Percentiles rank a stretch among this genome's conserved stretches.
Evolutionary conservation across 2,888 invertebrate species (phyloP).

Genomic region (Branchipolynoe longqiensis): DNA sequence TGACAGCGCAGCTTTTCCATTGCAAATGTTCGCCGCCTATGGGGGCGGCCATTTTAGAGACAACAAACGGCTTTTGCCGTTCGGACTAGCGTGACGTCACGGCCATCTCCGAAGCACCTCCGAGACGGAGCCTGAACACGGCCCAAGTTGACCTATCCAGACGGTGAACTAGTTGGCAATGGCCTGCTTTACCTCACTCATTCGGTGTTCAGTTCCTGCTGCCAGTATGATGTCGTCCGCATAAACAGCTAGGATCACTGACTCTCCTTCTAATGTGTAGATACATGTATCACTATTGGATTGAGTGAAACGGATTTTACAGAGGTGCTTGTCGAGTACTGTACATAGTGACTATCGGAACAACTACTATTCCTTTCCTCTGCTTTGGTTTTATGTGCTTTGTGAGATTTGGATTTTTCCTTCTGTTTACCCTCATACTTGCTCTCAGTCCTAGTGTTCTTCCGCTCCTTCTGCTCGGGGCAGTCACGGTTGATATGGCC

Average conservation of each 20-base stretch:
- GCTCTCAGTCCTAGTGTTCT: not conserved
- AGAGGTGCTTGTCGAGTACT: conserved; percentile 39
- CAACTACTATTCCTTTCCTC: not conserved
- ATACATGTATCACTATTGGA: conserved; percentile 41
- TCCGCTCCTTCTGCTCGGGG: not conserved
- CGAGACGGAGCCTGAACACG: too few species aligned
- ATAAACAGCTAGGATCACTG: not conserved
- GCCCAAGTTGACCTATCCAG: conserved; percentile 32
- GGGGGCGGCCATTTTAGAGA: too few species aligned
- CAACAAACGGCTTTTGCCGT: too few species aligned
- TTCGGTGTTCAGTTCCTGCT: not conserved
- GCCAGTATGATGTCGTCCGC: not conserved
- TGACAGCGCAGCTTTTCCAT: too few species aligned
- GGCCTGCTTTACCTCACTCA: conserved; percentile 4
- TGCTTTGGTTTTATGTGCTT: conserved; percentile 3
- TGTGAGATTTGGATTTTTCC: not conserved
- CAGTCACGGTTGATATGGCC: conserved; percentile 34
- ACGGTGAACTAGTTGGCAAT: conserved; percentile 53
- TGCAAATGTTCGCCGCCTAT: too few species aligned
- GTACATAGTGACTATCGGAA: conserved; percentile 14
- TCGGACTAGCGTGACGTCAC: too few species aligned
- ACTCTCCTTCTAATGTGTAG: conserved; percentile 24
- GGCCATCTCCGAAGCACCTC: too few species aligned
- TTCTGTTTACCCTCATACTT: not conserved
- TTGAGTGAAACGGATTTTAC: conserved; percentile 61